These are phyloP conservation scores for Drosophila littoralis DNA, from an alignment of 1,140 invertebrate genomes.

Conservation along the genomic window DNA sequence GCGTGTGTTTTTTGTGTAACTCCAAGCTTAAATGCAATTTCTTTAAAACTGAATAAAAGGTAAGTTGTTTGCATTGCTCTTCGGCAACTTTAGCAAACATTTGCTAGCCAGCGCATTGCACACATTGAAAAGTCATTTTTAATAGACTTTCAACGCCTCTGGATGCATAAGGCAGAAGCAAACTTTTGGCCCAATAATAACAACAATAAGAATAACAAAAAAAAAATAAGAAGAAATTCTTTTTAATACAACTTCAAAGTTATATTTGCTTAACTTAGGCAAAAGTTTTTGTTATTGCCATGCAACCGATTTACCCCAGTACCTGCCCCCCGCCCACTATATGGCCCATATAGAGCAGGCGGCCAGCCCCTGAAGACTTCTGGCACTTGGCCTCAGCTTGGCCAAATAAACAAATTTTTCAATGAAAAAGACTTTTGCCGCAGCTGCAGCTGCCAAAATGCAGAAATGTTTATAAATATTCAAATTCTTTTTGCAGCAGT, in stretches of 20 bases:
- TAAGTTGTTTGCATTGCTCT: slow-evolving; percentile 9
- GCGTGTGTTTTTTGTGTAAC: neutral
- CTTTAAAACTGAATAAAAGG: neutral
- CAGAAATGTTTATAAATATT: slow-evolving; percentile 82
- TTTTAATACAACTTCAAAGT: slow-evolving; percentile 77
- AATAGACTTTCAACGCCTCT: slow-evolving; percentile 67
- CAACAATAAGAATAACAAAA: slow-evolving; percentile 16
- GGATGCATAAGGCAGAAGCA: slow-evolving; percentile 56
- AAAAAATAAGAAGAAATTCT: slow-evolving; percentile 30
- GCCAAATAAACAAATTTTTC: slow-evolving; percentile 79
- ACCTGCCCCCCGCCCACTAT: neutral
- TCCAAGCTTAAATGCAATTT: too few species aligned
- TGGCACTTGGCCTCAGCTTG: slow-evolving; percentile 56
- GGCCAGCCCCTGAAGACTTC: slow-evolving; percentile 47
- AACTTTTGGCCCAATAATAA: slow-evolving; percentile 53
- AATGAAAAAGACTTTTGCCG: slow-evolving; percentile 63
- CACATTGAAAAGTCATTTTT: slow-evolving; percentile 65
- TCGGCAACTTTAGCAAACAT: slow-evolving; percentile 16
- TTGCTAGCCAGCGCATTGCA: slow-evolving; percentile 15
- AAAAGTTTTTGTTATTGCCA: slow-evolving; percentile 63
- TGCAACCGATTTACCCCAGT: neutral
- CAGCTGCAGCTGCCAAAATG: slow-evolving; percentile 56
- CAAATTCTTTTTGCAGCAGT: slow-evolving; percentile 61
- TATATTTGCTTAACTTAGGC: slow-evolving; percentile 74
- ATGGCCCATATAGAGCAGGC: neutral